Evolutionary conservation across 2,113 vertebrate species (phyloP), one percentile per base, ranked within the genome.

Genomic region (Sisor rabdophorus): DNA sequence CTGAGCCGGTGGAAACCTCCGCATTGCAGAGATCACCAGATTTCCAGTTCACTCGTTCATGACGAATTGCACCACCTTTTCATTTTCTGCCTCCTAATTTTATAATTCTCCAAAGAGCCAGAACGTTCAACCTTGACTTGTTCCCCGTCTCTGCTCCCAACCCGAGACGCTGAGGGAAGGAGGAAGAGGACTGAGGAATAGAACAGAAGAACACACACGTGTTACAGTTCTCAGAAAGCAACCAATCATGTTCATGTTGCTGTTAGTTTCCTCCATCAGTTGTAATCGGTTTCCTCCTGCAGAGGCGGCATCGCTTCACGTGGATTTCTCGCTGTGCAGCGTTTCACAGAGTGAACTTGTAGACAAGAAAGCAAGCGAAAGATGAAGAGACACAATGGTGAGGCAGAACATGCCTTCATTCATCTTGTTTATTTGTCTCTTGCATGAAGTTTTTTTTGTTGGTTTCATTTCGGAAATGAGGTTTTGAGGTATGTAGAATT

Each of bases 261-360:
- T 90, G 87, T 90, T 90, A 89, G 84, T 89, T 88, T 77, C 73
- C 60, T 75, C 86, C 89, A 91, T 91, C 90, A 92, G 90, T 91
- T 85, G 84, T 85, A 89, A 87, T 88, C 82, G 79, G 83, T 80
- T 72, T 84, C 85, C 48, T 82, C 24, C 84, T 85, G 86, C 70
- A 58, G 87, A 88, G 83, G 83, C 80, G 76, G 77, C 73, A 83
- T 89, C 88, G 87, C 87, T 77, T 83, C 65, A 78, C 88, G 81
- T 80, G 85, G 63, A 86, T 89, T 88, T 85, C 83, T 86, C 78
- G 85, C 80, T 80, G 87, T 88, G 84, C 85, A 87, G 85, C 85
- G 82, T 50, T 71, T 78, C 78, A 89, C 87, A 90, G 88, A 90
- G 87, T 85, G 85, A 81, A 84, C 77, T 81, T 78, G 65, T 78